Evolutionary conservation across 1,140 invertebrate species (phyloP), one percentile per base, ranked within the genome.

Genomic region (Dinothrombium tinctorium): DNA sequence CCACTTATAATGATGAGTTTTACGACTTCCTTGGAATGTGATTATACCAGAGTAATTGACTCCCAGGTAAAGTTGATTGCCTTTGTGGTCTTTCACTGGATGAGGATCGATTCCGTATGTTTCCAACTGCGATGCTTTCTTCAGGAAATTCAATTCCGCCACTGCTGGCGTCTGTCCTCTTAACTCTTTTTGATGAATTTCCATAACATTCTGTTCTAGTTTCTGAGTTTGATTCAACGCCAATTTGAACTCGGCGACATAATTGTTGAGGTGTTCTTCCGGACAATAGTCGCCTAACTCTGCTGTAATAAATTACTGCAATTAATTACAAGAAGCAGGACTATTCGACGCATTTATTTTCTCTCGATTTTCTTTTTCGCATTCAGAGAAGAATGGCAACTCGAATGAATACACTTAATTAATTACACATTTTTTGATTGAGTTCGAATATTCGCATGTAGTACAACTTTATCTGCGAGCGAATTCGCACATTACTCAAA

Each of bases 41-140:
- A 90, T 69, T 37, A 95, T 86, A 20, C 89, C 87, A 44, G 74
- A 73, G 62, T 87, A 77, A 61, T 90, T 95, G 40, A 92, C 82
- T 15, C 89, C 90, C 32, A 96, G 64, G 56, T 90, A 92, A 11
- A 94, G 60, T 54, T 86, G 81, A 48, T 74, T 76, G 9, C 78
- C 73, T 59, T 77, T 71, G 54, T 82, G 77, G 60, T 92, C 83
- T 69, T 94, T 95, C n/a, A 95, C 86, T 38, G 82, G 78, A 67
- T 95, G 83, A 2, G 89, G 90, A 64, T 96, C 89, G 22, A 95
- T 76, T 11, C 89, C 90, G 55, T 95, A 96, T 0, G 87, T 92
- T 53, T 94, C 89, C 26, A 95, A 63, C 41, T 75, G 69, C 23
- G 76, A 74, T 15, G 86, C 82, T 51, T 83, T 74, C 58, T 74